Percentiles rank a stretch among this genome's conserved stretches.
Conservation (phyloP, 2,113 vertebrate species). For the Chaenogobius annularis region DNA sequence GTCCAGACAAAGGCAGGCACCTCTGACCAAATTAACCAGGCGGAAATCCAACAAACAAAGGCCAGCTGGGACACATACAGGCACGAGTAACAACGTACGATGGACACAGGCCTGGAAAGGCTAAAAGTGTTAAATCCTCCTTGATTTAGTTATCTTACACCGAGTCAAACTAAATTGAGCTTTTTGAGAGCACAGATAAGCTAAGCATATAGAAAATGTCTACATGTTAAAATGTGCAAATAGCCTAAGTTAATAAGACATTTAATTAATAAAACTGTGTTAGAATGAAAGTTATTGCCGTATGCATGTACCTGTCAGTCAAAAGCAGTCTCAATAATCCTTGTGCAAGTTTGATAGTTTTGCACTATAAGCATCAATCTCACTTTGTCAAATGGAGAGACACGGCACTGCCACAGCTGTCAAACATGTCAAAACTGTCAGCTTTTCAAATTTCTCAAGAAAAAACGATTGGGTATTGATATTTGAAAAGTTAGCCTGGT, state of each 20-base stretch:
- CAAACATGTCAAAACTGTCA: no score
- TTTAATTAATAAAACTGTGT: background rate
- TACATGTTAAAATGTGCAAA: background rate
- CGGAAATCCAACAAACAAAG: constrained; percentile 74
- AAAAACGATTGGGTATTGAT: background rate
- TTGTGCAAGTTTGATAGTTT: no score
- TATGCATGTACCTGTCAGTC: background rate
- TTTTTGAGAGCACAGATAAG: background rate
- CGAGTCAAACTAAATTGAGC: no score
- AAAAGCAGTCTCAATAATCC: background rate
- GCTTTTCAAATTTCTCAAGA: background rate
- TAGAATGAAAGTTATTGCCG: background rate
- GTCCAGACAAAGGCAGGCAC: constrained; percentile 60
- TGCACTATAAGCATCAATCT: no score
- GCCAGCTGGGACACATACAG: constrained; percentile 67
- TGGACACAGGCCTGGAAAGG: background rate
- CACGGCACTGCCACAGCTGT: no score
- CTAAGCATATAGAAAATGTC: background rate
- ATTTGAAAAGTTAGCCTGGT: background rate
- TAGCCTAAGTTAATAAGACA: background rate
- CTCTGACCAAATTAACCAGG: constrained; percentile 71
- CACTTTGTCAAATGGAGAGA: no score
- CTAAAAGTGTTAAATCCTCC: constrained; percentile 18
- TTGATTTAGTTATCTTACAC: constrained; percentile 3
- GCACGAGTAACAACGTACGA: constrained; percentile 24